These are phyloP conservation scores for Salvelinus alpinus DNA, from an alignment of 2,113 vertebrate genomes.

Conservation along the genomic window DNA sequence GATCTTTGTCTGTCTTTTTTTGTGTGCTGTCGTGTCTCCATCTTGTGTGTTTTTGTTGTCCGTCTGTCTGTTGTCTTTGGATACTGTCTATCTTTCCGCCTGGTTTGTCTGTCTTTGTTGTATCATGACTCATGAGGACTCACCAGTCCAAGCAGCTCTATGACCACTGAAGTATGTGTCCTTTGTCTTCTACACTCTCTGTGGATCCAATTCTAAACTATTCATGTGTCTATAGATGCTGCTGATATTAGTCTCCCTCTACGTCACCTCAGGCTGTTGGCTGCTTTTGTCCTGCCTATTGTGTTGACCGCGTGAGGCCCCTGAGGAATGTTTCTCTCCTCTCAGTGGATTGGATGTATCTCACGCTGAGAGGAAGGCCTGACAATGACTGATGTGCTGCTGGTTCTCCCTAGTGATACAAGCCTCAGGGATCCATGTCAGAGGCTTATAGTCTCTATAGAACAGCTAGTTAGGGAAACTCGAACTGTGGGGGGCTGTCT, in stretches of 20 bases:
- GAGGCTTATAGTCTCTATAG: not conserved
- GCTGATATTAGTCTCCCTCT: constrained; percentile 1
- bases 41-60: not conserved
- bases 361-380: constrained; percentile 45
- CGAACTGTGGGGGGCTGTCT: not conserved
- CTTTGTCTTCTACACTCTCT: constrained; percentile 19
- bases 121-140: not conserved
- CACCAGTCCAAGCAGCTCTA: not conserved
- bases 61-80: not conserved
- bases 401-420: constrained; percentile 29
- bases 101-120: constrained; percentile 23
- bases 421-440: not conserved
- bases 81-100: constrained; percentile 3
- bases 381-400: constrained; percentile 65
- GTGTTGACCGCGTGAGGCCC: constrained; percentile 19
- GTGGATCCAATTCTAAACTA: constrained; percentile 4
- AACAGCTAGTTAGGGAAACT: not conserved
- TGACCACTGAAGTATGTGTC: constrained; percentile 30
- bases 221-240: not conserved
- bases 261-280: not conserved
- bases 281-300: not conserved
- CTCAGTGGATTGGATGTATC: constrained; percentile 55
- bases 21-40: too few species aligned
- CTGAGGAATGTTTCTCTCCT: constrained; percentile 40
- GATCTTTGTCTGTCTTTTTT: too few species aligned